Base-by-base conservation (phyloP, 1,140 invertebrate genomes). In the Macrobrachium rosenbergii region DNA sequence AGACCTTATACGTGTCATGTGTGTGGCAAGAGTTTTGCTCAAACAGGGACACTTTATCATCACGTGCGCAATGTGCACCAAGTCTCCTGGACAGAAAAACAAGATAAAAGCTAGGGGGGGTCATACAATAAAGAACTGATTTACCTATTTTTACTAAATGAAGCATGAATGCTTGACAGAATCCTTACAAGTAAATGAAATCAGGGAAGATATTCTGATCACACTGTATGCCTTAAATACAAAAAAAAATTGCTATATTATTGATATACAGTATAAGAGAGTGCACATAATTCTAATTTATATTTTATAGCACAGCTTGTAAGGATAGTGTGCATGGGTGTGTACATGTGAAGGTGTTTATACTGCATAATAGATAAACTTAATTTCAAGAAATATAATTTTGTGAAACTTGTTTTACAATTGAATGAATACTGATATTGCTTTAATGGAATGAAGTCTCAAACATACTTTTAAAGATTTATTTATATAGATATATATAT, bases 11-110 rank as follows among this genome's bases (percentile, higher is more conserved):
- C 93, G 8, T 96, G 95, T 90, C 94, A 95, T 82, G 94, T 95
- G 82, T 96, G 95, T 86, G 96, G 96, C 82, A 96, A 97, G 90
- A 95, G 95, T 0, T 97, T 97, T 91, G 96, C 95, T 23, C 98
- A 99, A 92, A 99, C 99, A 92, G 98, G 89, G 62, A 89, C 89
- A 58, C 82, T 89, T 16, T 97, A 97, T 91, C 97, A 97, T 91
- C 96, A 97, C 90, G 96, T 97, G 2, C 92, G 97, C 43, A 97
- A 97, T 91, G 92, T 97, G 21, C 96, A 97, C 90, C 95, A 96
- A 89, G 96, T 89, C 37, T 86, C 87, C 85, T 89, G 89, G 89
- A 89, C 89, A 43, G 85, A 87, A 69, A 87, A 89, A 83, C 82
- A 67, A 58, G 85, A 89, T 63, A 84, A 82, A 76, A 89, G 81